Evolutionary conservation across 2,888 invertebrate species (phyloP).

Genomic region (Amphimallon solstitiale): DNA sequence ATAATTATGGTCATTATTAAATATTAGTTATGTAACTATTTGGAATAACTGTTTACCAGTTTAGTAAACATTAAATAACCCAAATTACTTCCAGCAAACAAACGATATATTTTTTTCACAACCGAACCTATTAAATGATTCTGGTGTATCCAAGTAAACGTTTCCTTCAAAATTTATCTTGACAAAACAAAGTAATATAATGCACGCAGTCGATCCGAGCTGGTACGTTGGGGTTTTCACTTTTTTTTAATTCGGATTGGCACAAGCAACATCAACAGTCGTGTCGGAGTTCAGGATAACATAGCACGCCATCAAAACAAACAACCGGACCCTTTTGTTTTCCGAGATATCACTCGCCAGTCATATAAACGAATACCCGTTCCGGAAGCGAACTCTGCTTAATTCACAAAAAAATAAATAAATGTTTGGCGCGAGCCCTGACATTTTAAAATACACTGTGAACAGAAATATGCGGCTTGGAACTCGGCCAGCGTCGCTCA

Average conservation of each 20-base stretch:
- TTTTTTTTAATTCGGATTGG: constrained; percentile 29
- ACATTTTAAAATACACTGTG: constrained; percentile 58
- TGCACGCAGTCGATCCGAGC: too few species aligned
- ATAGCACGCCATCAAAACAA: constrained; percentile 41
- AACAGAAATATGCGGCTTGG: constrained; percentile 56
- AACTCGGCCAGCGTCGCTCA: constrained; percentile 40
- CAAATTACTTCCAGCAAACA: too few species aligned
- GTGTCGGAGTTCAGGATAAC: constrained; percentile 35
- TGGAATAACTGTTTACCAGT: too few species aligned
- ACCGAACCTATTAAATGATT: too few species aligned
- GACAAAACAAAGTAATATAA: too few species aligned
- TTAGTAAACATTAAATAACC: too few species aligned
- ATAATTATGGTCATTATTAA: too few species aligned
- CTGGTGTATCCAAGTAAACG: too few species aligned
- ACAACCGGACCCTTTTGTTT: constrained; percentile 49
- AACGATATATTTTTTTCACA: too few species aligned
- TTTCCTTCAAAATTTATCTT: too few species aligned
- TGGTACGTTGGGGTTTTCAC: not conserved
- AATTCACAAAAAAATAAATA: constrained; percentile 57
- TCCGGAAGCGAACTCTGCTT: constrained; percentile 54
- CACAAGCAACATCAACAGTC: constrained; percentile 29
- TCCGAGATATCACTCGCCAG: constrained; percentile 52
- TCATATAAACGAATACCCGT: constrained; percentile 47
- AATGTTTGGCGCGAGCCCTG: constrained; percentile 54
- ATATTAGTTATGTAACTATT: too few species aligned